Percentiles rank a stretch among this genome's conserved stretches.
Conservation (phyloP, 2,888 invertebrate genomes). For the Pocota personata region DNA sequence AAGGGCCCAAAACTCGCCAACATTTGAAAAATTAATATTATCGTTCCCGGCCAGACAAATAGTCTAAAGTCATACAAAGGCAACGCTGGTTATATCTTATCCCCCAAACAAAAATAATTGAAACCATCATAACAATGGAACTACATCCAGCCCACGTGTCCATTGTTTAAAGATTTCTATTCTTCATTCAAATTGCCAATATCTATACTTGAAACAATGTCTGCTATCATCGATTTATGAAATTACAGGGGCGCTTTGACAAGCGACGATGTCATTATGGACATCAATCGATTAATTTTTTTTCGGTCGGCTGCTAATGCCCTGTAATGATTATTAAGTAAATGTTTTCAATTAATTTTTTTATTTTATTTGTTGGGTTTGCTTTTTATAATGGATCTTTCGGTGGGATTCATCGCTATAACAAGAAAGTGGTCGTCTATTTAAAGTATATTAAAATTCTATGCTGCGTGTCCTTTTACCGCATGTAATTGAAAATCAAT, state of each 20-base stretch:
- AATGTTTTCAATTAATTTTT: slow-evolving; percentile 12
- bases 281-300: slow-evolving; percentile 4
- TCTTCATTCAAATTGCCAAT: not conserved
- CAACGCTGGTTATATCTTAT: not conserved
- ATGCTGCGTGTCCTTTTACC: not conserved
- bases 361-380: not conserved
- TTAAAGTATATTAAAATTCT: not conserved
- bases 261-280: not conserved
- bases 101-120: not conserved
- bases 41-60: too few relatives aligned
- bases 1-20: too few relatives aligned
- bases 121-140: not conserved
- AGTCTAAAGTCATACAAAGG: too few relatives aligned
- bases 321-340: not conserved
- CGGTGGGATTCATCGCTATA: not conserved
- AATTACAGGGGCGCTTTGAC: not conserved
- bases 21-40: too few relatives aligned
- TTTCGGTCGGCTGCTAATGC: not conserved
- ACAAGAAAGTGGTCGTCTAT: not conserved
- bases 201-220: not conserved
- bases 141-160: not conserved
- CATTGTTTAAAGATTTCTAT: not conserved
- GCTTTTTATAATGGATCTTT: not conserved
- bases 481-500: not conserved
- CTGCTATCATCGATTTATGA: not conserved